phyloP scores from a whole-genome alignment of 2,113 vertebrate genomes.

The Zosterops japonicus region DNA sequence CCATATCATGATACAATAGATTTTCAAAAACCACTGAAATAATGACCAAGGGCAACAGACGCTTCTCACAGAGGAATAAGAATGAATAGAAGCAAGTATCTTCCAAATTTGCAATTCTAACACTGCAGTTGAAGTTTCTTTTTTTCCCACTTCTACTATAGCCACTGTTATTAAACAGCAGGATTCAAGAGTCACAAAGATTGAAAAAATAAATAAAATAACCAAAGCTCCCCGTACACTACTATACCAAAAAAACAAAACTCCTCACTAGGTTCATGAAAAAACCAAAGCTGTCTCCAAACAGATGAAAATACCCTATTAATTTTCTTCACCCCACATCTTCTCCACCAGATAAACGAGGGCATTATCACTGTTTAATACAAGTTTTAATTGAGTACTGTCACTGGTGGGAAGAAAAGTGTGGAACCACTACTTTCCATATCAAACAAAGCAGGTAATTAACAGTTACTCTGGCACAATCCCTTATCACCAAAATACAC shows the following conservation, averaged over 20 bases:
- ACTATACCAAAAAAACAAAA: background rate
- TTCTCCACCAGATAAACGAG: slow-evolving; percentile 47
- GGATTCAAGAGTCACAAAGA: background rate
- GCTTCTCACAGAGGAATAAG: background rate
- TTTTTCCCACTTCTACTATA: background rate
- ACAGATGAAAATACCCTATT: slow-evolving; percentile 19
- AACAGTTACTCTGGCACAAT: slow-evolving; percentile 73
- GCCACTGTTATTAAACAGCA: background rate
- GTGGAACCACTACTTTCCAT: slow-evolving; percentile 64
- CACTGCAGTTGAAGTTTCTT: background rate
- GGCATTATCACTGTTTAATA: slow-evolving; percentile 66
- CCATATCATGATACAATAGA: background rate
- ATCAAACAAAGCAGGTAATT: slow-evolving; percentile 82
- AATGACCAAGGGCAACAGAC: background rate
- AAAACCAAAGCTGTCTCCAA: background rate
- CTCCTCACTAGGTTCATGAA: background rate
- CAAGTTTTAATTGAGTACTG: slow-evolving; percentile 71
- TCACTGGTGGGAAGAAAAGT: slow-evolving; percentile 64
- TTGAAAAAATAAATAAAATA: background rate
- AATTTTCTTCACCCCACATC: slow-evolving; percentile 59
- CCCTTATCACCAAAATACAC: slow-evolving; percentile 78
- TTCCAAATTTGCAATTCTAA: background rate
- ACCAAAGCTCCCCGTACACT: background rate
- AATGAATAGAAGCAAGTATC: background rate
- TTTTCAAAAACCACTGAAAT: background rate